Evolutionary conservation across 2,113 vertebrate genomes (phyloP).

Genomic region (Leptosomus discolor): DNA sequence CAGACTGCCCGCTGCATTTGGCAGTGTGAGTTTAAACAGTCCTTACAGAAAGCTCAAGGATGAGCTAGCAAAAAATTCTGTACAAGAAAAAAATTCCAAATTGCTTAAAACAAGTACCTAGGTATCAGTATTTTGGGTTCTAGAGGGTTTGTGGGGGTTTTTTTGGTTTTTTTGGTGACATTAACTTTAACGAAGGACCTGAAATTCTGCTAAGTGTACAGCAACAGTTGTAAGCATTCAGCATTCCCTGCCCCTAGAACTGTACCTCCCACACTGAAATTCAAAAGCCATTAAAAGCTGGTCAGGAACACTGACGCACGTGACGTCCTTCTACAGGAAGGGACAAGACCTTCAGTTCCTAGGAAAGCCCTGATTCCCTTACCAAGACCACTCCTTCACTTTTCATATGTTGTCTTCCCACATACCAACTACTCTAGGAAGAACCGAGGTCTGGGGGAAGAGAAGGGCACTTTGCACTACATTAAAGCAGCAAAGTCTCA

Average conservation of each 20-base stretch:
- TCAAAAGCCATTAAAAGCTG: neutral
- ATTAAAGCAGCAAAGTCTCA: neutral
- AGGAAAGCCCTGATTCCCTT: neutral
- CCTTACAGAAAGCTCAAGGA: neutral
- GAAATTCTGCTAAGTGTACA: neutral
- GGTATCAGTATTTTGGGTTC: neutral
- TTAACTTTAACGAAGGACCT: neutral
- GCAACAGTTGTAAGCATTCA: neutral
- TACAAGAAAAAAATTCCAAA: neutral
- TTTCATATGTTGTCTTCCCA: neutral
- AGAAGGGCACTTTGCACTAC: neutral
- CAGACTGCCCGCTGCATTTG: neutral
- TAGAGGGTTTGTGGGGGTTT: too few relatives aligned
- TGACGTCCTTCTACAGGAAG: neutral
- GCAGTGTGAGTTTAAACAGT: neutral
- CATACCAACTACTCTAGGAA: neutral
- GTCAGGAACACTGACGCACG: fast-evolving
- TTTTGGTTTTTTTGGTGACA: neutral
- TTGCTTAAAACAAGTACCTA: neutral
- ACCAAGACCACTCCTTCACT: neutral
- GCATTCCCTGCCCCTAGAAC: neutral
- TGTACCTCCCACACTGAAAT: neutral
- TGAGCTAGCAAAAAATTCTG: neutral
- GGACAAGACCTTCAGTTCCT: neutral
- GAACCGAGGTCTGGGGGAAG: neutral